phyloP scores from a whole-genome alignment of 2,888 invertebrate species.

The Meteorus colon region DNA sequence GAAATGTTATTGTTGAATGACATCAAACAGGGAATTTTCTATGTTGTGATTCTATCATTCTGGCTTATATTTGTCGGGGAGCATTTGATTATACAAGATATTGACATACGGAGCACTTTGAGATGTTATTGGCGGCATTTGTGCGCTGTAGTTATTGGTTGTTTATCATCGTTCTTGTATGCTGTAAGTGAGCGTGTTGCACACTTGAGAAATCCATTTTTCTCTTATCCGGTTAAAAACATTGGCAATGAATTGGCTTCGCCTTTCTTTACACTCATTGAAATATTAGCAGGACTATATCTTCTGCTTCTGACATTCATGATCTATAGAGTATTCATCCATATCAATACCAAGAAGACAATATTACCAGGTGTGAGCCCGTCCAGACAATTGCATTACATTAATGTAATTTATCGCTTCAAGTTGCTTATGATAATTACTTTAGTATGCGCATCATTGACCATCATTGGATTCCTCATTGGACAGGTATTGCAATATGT shows the following conservation, averaged over 20 bases:
- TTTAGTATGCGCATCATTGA: conserved; percentile 93
- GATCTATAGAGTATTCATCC: conserved; percentile 92
- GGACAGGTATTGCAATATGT: conserved; percentile 80
- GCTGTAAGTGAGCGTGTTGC: conserved; percentile 98
- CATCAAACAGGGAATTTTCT: conserved; percentile 97
- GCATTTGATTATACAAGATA: conserved; percentile 90
- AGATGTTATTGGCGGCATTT: conserved; percentile 96
- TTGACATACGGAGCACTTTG: conserved; percentile 84
- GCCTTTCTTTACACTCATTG: conserved; percentile 91
- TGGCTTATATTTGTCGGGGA: conserved; percentile 99
- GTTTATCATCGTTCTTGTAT: conserved; percentile 93
- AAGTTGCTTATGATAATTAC: conserved; percentile 98
- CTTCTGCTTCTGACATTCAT: conserved; percentile 95
- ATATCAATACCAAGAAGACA: conserved; percentile 91
- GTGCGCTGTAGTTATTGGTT: conserved; percentile 92
- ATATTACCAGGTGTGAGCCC: conserved; percentile 93
- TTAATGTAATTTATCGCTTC: conserved; percentile 98
- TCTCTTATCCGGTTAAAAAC: conserved; percentile 97
- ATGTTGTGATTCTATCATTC: conserved; percentile 94
- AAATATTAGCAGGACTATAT: conserved; percentile 91
- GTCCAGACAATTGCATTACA: conserved; percentile 93
- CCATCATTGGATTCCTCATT: conserved; percentile 94
- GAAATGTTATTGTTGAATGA: conserved; percentile 96
- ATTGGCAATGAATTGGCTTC: conserved; percentile 92
- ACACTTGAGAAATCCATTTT: conserved; percentile 97